A percentile compares a stretch with the other conserved stretches of the same genome.
Evolutionary conservation across 2,888 invertebrate genomes (phyloP).

Genomic region (Deilephila porcellus): DNA sequence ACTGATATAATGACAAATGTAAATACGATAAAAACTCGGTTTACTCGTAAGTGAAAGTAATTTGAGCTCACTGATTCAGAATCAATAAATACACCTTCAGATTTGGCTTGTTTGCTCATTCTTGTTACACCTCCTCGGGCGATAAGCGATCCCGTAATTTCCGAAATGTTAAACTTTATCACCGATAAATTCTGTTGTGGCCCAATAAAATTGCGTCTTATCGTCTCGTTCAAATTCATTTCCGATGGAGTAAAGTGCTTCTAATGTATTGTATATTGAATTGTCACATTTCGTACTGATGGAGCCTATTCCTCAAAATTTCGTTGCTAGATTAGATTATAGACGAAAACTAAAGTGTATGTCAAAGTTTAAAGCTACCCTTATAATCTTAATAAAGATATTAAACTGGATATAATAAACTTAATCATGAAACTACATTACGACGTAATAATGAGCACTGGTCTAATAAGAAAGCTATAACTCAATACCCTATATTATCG

Average conservation of each 20-base stretch:
- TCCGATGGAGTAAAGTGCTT: slow-evolving; percentile 13
- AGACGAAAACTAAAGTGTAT: background rate
- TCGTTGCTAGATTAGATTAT: background rate
- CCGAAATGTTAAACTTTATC: slow-evolving; percentile 31
- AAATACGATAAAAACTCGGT: background rate
- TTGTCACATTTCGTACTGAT: background rate
- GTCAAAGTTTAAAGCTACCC: no score
- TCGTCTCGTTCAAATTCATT: slow-evolving; percentile 25
- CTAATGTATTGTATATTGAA: slow-evolving; percentile 21
- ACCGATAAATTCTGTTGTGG: slow-evolving; percentile 23
- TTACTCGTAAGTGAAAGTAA: background rate
- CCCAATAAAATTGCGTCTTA: slow-evolving; percentile 27
- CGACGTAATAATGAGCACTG: no score
- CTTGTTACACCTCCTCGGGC: background rate
- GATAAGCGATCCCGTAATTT: slow-evolving; percentile 25
- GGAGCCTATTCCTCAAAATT: background rate
- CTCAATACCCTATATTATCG: no score
- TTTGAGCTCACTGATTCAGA: background rate
- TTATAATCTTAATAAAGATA: no score
- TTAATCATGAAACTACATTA: no score
- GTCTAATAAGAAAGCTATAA: no score
- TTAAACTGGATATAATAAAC: no score
- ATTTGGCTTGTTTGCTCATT: slow-evolving; percentile 24
- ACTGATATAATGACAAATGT: no score
- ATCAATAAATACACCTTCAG: slow-evolving; percentile 17